These are phyloP conservation scores for Belonocnema kinseyi DNA, from an alignment of 1,140 invertebrate genomes.

Conservation along the genomic window DNA sequence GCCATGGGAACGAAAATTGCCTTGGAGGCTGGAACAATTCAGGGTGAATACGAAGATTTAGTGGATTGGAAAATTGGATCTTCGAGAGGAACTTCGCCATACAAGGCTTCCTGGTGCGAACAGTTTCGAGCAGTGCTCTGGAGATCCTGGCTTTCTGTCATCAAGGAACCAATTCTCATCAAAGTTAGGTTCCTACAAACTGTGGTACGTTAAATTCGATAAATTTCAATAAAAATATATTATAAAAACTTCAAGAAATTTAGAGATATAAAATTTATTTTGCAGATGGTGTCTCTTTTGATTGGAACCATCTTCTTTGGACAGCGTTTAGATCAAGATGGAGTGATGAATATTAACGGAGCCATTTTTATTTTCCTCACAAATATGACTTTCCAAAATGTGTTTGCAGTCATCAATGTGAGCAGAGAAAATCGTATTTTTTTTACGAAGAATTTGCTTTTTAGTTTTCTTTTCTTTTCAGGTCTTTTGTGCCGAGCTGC, in stretches of 20 bases:
- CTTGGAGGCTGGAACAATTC: constrained; percentile 74
- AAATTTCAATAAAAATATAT: constrained; percentile 27
- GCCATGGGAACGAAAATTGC: constrained; percentile 79
- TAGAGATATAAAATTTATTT: no score
- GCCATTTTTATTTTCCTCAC: constrained; percentile 95
- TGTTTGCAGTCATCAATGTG: constrained; percentile 92
- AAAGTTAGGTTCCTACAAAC: constrained; percentile 93
- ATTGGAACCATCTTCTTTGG: constrained; percentile 93
- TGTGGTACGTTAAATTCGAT: constrained; percentile 80
- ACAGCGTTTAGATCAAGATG: constrained; percentile 89
- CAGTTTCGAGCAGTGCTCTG: constrained; percentile 94
- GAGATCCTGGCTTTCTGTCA: constrained; percentile 91
- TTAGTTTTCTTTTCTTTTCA: constrained; percentile 66
- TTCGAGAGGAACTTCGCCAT: constrained; percentile 67
- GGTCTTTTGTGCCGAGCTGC: constrained; percentile 94
- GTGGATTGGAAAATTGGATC: constrained; percentile 36
- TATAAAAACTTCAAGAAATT: background rate
- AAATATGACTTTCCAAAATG: constrained; percentile 96
- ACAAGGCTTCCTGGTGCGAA: constrained; percentile 90
- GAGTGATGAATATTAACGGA: constrained; percentile 97
- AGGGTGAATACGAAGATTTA: constrained; percentile 61
- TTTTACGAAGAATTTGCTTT: background rate
- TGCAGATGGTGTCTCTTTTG: constrained; percentile 88
- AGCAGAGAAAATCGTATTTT: constrained; percentile 63
- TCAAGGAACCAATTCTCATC: constrained; percentile 93